These are phyloP conservation scores for Takifugu bimaculatus DNA, from an alignment of 2,113 vertebrate genomes.

Conservation along the genomic window DNA sequence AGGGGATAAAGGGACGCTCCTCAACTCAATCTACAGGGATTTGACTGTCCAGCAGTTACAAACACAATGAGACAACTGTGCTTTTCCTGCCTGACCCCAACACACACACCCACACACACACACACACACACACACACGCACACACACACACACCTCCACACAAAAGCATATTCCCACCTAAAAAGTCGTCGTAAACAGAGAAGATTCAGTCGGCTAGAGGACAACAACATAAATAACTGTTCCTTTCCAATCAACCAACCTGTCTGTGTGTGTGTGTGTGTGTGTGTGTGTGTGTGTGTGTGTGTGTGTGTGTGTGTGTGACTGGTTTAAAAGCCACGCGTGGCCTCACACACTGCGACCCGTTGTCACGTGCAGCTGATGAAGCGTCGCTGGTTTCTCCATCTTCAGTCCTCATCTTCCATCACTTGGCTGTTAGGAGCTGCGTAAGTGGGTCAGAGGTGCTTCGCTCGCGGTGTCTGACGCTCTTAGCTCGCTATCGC, in stretches of 20 bases:
- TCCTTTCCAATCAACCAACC: no score
- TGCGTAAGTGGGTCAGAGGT: constrained; percentile 20
- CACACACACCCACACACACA: constrained; percentile 17
- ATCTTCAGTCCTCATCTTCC: no score
- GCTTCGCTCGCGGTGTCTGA: constrained; percentile 25
- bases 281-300: no score
- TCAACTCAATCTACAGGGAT: constrained; percentile 36
- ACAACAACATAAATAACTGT: no score
- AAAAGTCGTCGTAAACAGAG: background rate
- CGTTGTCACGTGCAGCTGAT: no score
- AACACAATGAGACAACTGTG: constrained; percentile 56
- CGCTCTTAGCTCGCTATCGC: constrained; percentile 16
- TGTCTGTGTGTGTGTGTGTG: no score
- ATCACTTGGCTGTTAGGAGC: background rate
- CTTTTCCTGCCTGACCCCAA: constrained; percentile 48
- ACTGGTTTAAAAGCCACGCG: no score
- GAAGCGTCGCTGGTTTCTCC: no score
- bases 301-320: no score
- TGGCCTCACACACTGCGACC: no score
- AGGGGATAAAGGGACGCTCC: background rate
- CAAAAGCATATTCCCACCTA: constrained; percentile 1
- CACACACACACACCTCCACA: background rate
- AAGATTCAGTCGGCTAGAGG: no score
- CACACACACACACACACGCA: constrained; percentile 5
- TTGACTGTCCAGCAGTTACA: constrained; percentile 38